phyloP scores from a whole-genome alignment of 1,140 invertebrate genomes.

The Drosophila pallidifrons region DNA sequence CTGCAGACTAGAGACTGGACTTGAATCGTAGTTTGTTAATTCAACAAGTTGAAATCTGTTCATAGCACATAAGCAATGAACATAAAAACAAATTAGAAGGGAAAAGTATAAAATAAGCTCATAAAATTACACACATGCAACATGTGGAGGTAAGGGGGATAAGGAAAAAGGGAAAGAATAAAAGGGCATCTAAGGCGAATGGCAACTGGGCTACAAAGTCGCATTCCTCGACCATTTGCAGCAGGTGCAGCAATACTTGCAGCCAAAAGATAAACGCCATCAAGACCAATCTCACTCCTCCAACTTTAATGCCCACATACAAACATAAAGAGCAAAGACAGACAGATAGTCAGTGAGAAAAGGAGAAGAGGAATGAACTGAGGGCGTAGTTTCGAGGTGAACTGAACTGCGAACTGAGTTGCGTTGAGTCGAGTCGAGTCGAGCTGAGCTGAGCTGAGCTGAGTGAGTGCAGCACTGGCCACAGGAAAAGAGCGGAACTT shows the following conservation, averaged over 20 bases:
- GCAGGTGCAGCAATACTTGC: slow-evolving; percentile 67
- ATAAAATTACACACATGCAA: slow-evolving; percentile 66
- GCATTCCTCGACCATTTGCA: slow-evolving; percentile 54
- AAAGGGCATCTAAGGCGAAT: slow-evolving; percentile 20
- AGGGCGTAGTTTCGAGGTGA: not conserved
- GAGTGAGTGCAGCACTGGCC: slow-evolving; percentile 29
- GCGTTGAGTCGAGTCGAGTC: not conserved
- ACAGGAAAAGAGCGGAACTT: slow-evolving; percentile 77
- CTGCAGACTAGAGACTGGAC: not conserved
- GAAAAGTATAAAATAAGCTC: slow-evolving; percentile 80
- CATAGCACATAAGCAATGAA: slow-evolving; percentile 54
- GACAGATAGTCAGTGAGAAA: slow-evolving; percentile 48
- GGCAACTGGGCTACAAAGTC: slow-evolving; percentile 59
- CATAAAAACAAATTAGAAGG: slow-evolving; percentile 65
- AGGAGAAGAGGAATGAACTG: slow-evolving; percentile 2
- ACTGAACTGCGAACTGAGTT: too few species aligned
- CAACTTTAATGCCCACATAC: slow-evolving; percentile 10
- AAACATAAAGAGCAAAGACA: slow-evolving; percentile 25
- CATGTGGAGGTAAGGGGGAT: not conserved
- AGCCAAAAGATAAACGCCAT: slow-evolving; percentile 56
- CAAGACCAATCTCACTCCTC: not conserved
- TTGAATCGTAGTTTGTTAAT: slow-evolving; percentile 34
- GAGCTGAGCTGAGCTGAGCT: not conserved
- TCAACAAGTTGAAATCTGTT: slow-evolving; percentile 80
- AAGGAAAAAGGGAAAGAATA: not conserved